Base-by-base conservation (phyloP, 2,888 invertebrate species). In the Tholera decimalis region DNA sequence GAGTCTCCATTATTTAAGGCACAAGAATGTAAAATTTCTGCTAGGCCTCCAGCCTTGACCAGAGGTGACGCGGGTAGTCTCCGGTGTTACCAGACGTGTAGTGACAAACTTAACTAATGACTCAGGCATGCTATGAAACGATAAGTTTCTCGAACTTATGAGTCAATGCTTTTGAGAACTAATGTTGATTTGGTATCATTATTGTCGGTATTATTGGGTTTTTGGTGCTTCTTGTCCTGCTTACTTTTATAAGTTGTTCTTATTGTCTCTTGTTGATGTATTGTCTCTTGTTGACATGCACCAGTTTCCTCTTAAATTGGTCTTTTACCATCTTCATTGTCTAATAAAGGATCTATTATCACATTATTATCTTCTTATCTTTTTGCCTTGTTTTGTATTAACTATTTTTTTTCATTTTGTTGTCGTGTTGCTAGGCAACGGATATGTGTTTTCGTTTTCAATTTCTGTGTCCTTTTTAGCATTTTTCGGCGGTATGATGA, bases 31-130 rank as follows among this genome's bases (percentile, higher is more conserved):
- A 30, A 33, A 8, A 58, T 63, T 63, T 58, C 20, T 65, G 63
- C 41, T 60, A 44, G 44, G 56, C 66, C 56, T 56, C 59, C 60
- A 74, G 58, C 73, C 75, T 77, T 75, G 77, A 62, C 24, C 57
- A 54, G 33, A 57, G 63, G 46, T 63, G 61, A 59, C 58, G 58
- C n/a, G 47, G 53, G 47, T 63, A 56, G 22, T 55, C 28, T 22
- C 33, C 65, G 22, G 28, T 51, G 33, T 22, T 35, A 15, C 62
- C 39, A 75, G 77, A 75, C 67, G 44, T 49, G 62, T 73, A 35
- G 3, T 15, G 15, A 35, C 35, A 15, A 71, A 71, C 30, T 64
- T 43, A 39, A 46, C 44, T 47, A 72, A 74, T 72, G 77, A 74
- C 56, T 73, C 77, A 73, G 30, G n/a, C 54, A 20, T 28, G 30